These are phyloP conservation scores for Passer domesticus DNA, from an alignment of 2,113 vertebrate genomes.

Conservation along the genomic window DNA sequence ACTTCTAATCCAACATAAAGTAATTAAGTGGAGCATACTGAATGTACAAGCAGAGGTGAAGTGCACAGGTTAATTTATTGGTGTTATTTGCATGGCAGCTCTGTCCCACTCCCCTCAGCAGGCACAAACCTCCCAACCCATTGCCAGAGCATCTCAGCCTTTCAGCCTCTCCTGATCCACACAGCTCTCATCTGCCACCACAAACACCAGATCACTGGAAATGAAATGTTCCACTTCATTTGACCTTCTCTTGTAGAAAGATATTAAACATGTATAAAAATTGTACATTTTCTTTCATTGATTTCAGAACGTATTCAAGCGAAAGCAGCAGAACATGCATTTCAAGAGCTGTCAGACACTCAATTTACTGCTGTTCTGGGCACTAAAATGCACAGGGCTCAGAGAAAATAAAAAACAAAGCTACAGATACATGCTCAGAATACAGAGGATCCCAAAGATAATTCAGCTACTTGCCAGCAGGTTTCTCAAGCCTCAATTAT, in stretches of 20 bases:
- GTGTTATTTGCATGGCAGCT: background rate
- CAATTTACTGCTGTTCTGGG: constrained; percentile 46
- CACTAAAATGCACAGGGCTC: constrained; percentile 5
- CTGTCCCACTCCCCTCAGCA: background rate
- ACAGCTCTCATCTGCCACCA: background rate
- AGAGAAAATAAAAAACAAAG: constrained; percentile 36
- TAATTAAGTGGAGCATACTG: background rate
- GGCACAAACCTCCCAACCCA: background rate
- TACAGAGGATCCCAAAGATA: background rate
- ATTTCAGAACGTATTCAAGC: constrained; percentile 54
- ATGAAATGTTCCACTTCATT: constrained; percentile 58
- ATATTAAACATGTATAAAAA: constrained; percentile 62
- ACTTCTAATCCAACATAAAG: background rate
- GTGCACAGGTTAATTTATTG: background rate
- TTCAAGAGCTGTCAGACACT: constrained; percentile 60
- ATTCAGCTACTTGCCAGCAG: background rate
- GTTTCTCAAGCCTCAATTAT: background rate
- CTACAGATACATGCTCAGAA: constrained; percentile 19
- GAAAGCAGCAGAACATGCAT: constrained; percentile 44
- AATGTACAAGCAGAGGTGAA: background rate
- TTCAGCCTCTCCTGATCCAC: background rate
- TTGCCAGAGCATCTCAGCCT: background rate
- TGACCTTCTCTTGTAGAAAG: constrained; percentile 61
- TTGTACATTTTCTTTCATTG: constrained; percentile 39
- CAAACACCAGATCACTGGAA: background rate